Evolutionary conservation across 1,140 invertebrate species (phyloP).

Genomic region (Drosophila pseudoananassae): DNA sequence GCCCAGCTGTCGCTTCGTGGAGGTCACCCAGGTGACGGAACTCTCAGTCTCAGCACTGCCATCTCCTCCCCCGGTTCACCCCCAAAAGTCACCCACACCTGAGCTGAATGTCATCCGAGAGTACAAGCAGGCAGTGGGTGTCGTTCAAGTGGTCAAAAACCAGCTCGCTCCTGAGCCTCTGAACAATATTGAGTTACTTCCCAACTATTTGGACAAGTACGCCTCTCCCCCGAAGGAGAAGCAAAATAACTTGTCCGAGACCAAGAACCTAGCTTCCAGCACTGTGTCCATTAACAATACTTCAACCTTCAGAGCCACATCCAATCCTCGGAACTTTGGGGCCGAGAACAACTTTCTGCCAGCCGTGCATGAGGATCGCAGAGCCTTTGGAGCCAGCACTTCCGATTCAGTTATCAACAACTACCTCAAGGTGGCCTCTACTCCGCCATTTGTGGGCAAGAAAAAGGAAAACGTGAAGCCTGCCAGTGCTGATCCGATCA

Average conservation of each 20-base stretch:
- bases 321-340: conserved; percentile 56
- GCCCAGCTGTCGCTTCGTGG: conserved; percentile 61
- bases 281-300: conserved; percentile 1
- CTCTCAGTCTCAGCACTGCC: neutral
- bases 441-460: conserved; percentile 62
- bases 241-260: conserved; percentile 77
- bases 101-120: conserved; percentile 75
- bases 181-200: conserved; percentile 65
- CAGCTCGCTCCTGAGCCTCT: conserved; percentile 26
- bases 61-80: neutral
- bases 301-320: conserved; percentile 6
- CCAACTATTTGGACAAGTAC: conserved; percentile 72
- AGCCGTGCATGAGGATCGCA: conserved; percentile 48
- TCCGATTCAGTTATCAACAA: conserved; percentile 77
- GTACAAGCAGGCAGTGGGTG: conserved; percentile 69
- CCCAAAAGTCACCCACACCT: conserved; percentile 37
- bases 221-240: conserved; percentile 53
- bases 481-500: conserved; percentile 40
- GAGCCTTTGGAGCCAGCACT: conserved; percentile 15
- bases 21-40: conserved; percentile 5
- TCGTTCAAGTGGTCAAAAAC: conserved; percentile 33
- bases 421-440: conserved; percentile 65
- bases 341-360: conserved; percentile 68
- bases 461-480: conserved; percentile 79
- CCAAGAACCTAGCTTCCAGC: conserved; percentile 45